Percentiles rank a stretch among this genome's conserved stretches.
These are phyloP conservation scores for human (Homo sapiens) DNA, from an alignment of 2,113 vertebrate species.

Conservation along the genomic window GRCh38 chr21:16525501-16526000, in stretches of 20 bases:
- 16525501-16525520: neutral
- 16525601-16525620: neutral
- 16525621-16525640: neutral
- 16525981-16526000: neutral
- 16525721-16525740: neutral
- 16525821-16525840: neutral
- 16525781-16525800: neutral
- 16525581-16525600: neutral
- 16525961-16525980: neutral
- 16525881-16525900: neutral
- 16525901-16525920: neutral
- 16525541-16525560: neutral
- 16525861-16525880: neutral
- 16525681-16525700: neutral
- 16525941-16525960: neutral
- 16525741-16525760: neutral
- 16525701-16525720: neutral
- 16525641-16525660: neutral
- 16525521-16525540: neutral
- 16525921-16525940: neutral
- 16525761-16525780: neutral
- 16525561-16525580: neutral
- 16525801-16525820: neutral
- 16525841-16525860: neutral
- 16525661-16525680: neutral